Evolutionary conservation across 2,797 vertebrate species (phyloP).

Genomic region (Chloroceryle amazona): DNA sequence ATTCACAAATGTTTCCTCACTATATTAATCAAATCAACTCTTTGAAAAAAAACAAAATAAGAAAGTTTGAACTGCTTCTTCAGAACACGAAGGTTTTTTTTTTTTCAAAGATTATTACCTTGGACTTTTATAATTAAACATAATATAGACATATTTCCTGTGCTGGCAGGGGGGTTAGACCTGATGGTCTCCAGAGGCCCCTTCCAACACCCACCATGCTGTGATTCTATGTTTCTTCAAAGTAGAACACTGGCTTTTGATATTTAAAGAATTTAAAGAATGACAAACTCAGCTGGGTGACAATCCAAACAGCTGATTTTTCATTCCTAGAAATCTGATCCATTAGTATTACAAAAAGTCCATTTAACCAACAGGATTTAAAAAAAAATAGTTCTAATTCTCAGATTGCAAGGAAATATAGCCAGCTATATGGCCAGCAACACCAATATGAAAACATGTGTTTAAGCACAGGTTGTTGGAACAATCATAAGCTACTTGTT

Average conservation of each 20-base stretch:
- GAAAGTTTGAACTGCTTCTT: background rate
- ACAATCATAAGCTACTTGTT: background rate
- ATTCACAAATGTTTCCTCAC: background rate
- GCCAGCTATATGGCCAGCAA: background rate
- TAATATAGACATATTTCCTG: background rate
- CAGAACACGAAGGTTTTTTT: background rate
- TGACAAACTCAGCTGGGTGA: conserved; percentile 8
- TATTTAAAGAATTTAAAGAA: background rate
- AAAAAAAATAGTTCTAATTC: background rate
- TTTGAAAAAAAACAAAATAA: background rate
- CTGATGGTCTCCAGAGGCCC: background rate
- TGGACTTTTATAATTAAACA: background rate
- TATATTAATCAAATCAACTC: background rate
- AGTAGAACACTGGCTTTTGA: background rate
- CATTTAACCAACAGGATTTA: background rate
- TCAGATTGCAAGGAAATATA: background rate
- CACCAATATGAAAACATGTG: background rate
- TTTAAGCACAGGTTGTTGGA: background rate
- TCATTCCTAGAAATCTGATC: background rate
- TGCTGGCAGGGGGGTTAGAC: no score
- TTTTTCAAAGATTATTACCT: background rate
- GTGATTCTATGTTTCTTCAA: background rate
- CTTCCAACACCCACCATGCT: background rate
- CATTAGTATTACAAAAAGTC: background rate
- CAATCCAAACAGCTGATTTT: conserved; percentile 25